Evolutionary conservation across 2,797 vertebrate genomes (phyloP), one percentile per base, ranked within the genome.

Genomic region (Microcaecilia unicolor): DNA sequence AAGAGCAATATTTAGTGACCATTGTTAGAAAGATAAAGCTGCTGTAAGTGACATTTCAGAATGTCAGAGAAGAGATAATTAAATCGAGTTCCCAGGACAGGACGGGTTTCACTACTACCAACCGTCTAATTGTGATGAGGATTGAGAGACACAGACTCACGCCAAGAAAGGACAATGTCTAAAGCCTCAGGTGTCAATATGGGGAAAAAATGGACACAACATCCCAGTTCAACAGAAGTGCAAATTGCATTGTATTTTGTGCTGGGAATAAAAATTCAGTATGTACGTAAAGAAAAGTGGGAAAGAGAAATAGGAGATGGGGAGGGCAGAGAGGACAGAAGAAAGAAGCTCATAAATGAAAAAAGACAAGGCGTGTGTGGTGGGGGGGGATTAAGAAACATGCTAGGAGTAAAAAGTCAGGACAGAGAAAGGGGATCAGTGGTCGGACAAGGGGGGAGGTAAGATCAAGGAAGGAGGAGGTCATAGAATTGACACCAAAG

Each of bases 71-170:
- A 21, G 37, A n/a, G n/a, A n/a, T n/a, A 24, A 13, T 16, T n/a
- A 15, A 53, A 50, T 25, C 53, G 43, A 51, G 22, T 3, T 53
- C 27, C 52, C 18, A 12, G 33, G 51, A 45, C 56, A 46, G 51
- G 34, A 28, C 44, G 44, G 48, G 52, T 61, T 51, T 42, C 1
- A 18, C 35, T 54, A 31, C 48, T 49, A 61, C 35, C 47, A 48
- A 55, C 48, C 46, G 38, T n/a, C 35, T 51, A 59, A 56, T 42
- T 61, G 68, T 62, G 70, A 58, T 4, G 31, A 12, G 7, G 28
- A 40, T 36, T 14, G 45, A 67, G 65, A 55, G 41, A 22, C 15
- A 38, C 34, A 40, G 9, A 24, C 28, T 17, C 27, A 15, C 5
- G 0, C 6, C 5, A 2, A 4, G 1, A 6, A 2, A 9, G 38